phyloP scores from a whole-genome alignment of 64 coral and sea anemone species.

The Hydrozoanthus tunicans region DNA sequence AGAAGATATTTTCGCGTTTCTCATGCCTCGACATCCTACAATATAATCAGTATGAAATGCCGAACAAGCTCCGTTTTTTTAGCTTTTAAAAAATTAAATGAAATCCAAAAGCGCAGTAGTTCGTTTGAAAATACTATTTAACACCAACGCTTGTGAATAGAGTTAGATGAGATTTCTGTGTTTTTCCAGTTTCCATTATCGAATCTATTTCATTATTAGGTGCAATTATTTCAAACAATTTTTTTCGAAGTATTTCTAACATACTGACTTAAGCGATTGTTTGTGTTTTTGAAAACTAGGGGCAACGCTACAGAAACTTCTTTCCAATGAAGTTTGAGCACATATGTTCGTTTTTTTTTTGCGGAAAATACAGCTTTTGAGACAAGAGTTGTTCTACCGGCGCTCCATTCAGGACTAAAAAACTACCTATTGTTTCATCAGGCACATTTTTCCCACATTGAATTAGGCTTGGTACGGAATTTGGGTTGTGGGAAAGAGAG shows the following conservation, averaged over 20 bases:
- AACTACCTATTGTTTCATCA: background rate
- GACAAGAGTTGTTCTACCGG: no score
- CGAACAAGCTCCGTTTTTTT: background rate
- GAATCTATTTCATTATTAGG: background rate
- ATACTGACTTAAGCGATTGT: no score
- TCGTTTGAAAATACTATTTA: background rate
- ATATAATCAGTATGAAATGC: background rate
- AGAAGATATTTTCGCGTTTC: background rate
- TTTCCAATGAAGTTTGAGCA: no score
- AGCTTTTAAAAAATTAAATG: background rate
- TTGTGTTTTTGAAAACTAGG: no score
- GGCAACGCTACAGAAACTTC: no score
- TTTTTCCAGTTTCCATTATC: background rate
- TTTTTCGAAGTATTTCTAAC: no score
- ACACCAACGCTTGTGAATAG: background rate
- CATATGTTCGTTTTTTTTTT: no score
- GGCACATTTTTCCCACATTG: background rate
- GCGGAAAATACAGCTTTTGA: no score
- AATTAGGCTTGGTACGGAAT: background rate
- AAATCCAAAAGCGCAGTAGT: background rate
- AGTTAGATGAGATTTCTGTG: background rate
- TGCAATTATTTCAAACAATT: no score
- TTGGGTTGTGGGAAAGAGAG: constrained; percentile 12
- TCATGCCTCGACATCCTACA: background rate
- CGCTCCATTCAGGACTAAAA: background rate